Base-by-base conservation (phyloP, 2,888 invertebrate species). In the Watsonalla cultraria region DNA sequence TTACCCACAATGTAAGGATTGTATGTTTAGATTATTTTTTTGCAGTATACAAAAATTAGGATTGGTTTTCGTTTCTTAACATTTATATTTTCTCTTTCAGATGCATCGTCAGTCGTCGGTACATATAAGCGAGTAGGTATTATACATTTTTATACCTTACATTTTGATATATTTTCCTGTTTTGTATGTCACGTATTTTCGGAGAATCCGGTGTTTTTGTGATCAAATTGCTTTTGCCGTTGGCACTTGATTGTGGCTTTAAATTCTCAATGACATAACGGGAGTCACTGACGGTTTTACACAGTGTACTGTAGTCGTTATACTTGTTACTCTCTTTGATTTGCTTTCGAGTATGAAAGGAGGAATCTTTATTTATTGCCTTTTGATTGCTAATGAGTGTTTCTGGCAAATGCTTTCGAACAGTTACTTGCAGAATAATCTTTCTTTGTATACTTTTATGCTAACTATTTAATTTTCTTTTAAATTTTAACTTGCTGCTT, bases 231-330 rank as follows among this genome's bases (percentile, higher is more conserved):
- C 59, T 51, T 59, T 65, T 63, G 60, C 57, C 54, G 48, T 47
- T 6, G 55, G 59, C 61, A 60, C 62, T 8, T 42, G 42, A 9
- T 42, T 11, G 42, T 11, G 57, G 61, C 55, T 62, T 68, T 57
- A 61, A 62, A 58, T 60, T 60, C 57, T 51, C 62, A 62, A 67
- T 67, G 62, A 64, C 64, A 58, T 66, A 61, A 60, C 66, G 58
- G 62, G 62, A 54, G 61, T 56, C 66, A 59, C 59, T 54, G 60
- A 64, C 53, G 51, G 53, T 49, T 49, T 39, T 39, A 49, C 15
- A 8, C n/a, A 7, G 42, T 11, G 42, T 42, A 42, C 11, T 42
- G 37, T 34, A n/a, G 39, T 15, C 37, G 8, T 42, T 42, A 11
- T 8, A 42, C 42, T 42, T 42, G 42, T 11, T 11, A 42, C 11